Conservation (phyloP, 2,888 invertebrate genomes). For the Polietes domitor region DNA sequence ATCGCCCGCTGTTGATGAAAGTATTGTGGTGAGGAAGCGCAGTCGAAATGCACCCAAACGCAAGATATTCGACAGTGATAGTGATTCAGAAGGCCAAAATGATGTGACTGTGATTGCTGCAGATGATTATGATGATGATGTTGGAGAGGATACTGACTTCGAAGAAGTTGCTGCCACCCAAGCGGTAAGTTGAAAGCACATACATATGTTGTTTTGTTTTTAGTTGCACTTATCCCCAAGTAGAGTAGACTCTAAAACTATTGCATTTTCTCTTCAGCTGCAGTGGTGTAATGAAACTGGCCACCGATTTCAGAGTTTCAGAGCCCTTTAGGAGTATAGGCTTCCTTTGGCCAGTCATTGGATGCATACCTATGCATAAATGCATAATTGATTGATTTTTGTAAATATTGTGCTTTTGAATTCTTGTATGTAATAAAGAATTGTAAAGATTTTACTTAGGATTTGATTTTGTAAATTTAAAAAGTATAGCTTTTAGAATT, state of each 20-base stretch:
- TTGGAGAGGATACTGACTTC: slow-evolving; percentile 58
- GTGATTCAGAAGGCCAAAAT: slow-evolving; percentile 68
- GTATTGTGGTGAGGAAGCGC: slow-evolving; percentile 47
- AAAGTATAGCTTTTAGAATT: too few relatives aligned
- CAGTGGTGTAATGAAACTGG: not conserved
- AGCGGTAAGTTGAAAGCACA: slow-evolving; percentile 70
- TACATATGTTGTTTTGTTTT: too few relatives aligned
- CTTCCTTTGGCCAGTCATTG: too few relatives aligned
- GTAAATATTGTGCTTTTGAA: too few relatives aligned
- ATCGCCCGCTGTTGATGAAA: slow-evolving; percentile 35
- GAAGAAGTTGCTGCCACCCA: slow-evolving; percentile 73
- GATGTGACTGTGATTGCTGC: slow-evolving; percentile 42
- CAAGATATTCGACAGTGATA: slow-evolving; percentile 72
- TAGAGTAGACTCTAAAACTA: not conserved
- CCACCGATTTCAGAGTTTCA: not conserved
- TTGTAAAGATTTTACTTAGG: too few relatives aligned
- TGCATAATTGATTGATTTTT: too few relatives aligned
- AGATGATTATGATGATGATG: slow-evolving; percentile 21
- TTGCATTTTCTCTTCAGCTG: not conserved
- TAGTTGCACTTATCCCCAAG: not conserved
- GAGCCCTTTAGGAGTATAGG: not conserved
- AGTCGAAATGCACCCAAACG: slow-evolving; percentile 67
- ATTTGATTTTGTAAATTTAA: too few relatives aligned
- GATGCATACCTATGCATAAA: too few relatives aligned
- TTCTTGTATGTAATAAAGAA: too few relatives aligned